These are phyloP conservation scores for Habrosyne pyritoides DNA, from an alignment of 2,888 invertebrate species.

Conservation along the genomic window DNA sequence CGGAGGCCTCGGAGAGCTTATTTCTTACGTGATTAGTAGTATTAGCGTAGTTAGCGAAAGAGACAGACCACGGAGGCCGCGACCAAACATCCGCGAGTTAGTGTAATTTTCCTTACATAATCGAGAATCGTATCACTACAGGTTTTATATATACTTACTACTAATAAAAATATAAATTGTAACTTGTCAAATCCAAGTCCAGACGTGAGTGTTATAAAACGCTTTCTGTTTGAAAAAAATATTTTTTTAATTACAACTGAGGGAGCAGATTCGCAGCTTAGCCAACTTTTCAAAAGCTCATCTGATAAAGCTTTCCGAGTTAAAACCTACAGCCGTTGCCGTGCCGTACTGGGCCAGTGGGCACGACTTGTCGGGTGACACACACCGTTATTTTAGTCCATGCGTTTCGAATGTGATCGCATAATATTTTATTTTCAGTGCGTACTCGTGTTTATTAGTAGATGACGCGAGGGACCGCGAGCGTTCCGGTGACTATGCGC, in stretches of 20 bases:
- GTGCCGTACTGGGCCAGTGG: slow-evolving; percentile 41
- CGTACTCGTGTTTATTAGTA: slow-evolving; percentile 76
- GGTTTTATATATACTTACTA: too few relatives aligned
- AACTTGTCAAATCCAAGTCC: not conserved
- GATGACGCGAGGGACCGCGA: slow-evolving; percentile 47
- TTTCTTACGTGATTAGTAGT: too few relatives aligned
- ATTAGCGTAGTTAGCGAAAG: too few relatives aligned
- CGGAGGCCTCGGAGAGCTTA: too few relatives aligned
- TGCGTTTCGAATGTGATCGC: slow-evolving; percentile 74
- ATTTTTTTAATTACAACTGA: not conserved
- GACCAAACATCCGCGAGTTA: too few relatives aligned
- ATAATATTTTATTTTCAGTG: slow-evolving; percentile 79
- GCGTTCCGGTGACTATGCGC: slow-evolving; percentile 37
- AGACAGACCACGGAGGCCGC: too few relatives aligned
- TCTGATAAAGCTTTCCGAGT: not conserved
- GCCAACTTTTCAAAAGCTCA: not conserved
- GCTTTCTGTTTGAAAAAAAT: not conserved
- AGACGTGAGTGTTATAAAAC: not conserved
- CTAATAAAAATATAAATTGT: not conserved
- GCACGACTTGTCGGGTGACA: slow-evolving; percentile 58
- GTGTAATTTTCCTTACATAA: too few relatives aligned
- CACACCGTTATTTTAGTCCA: slow-evolving; percentile 64
- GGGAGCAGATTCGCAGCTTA: not conserved
- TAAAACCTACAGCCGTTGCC: not conserved
- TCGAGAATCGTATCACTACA: too few relatives aligned